Conservation (phyloP, 2,888 invertebrate genomes). For the Aspidiotus rigidus region DNA sequence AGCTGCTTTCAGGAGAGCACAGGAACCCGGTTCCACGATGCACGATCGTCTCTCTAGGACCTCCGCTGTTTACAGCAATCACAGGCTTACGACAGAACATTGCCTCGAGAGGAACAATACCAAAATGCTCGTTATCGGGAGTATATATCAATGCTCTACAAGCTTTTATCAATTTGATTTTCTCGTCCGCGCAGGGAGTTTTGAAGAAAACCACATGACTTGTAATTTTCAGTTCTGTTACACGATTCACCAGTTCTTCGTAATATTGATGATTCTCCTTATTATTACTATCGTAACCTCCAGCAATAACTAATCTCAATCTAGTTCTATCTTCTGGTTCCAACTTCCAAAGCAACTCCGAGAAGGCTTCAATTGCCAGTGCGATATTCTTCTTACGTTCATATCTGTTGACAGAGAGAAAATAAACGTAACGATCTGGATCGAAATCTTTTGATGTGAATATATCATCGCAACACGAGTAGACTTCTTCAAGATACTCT, state of each 20-base stretch:
- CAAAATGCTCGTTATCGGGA: conserved; percentile 95
- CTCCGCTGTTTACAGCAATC: conserved; percentile 89
- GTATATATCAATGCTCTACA: conserved; percentile 84
- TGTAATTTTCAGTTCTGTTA: conserved; percentile 49
- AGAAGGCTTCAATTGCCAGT: conserved; percentile 73
- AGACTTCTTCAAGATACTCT: conserved; percentile 51
- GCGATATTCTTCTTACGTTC: conserved; percentile 93
- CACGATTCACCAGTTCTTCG: conserved; percentile 60
- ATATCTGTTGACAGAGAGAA: conserved; percentile 92
- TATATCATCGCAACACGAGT: conserved; percentile 39
- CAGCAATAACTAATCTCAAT: conserved; percentile 83
- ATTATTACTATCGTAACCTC: conserved; percentile 88
- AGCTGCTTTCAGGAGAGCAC: conserved; percentile 57
- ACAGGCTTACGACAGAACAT: conserved; percentile 92
- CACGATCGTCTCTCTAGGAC: conserved; percentile 85
- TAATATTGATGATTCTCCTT: conserved; percentile 79
- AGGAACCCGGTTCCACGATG: conserved; percentile 72
- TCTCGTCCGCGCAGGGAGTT: conserved; percentile 77
- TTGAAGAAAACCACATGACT: conserved; percentile 72
- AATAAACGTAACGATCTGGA: conserved; percentile 47
- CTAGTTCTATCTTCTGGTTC: conserved; percentile 38
- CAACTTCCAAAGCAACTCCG: conserved; percentile 55
- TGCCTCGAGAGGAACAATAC: conserved; percentile 97
- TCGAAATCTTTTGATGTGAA: conserved; percentile 39
- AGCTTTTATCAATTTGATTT: conserved; percentile 66